Base-by-base conservation (phyloP, 2,113 vertebrate species). In the Hystrix brachyura region DNA sequence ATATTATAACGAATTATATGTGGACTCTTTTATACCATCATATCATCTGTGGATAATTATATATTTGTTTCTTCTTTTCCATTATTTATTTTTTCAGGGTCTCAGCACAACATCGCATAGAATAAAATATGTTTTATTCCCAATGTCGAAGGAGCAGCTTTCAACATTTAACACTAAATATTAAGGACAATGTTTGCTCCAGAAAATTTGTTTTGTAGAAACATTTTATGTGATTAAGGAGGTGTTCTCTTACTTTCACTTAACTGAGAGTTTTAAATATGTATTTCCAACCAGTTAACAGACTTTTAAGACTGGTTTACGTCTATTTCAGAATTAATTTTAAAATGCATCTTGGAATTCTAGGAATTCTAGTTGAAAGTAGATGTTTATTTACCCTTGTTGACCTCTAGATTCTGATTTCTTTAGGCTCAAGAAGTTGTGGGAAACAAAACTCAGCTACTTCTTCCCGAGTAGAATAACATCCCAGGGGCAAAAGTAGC, bases 301-400 rank as follows among this genome's bases (percentile, higher is more conserved):
- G 11, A 51, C 72, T 93, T 95, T 93, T 2, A 12, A 92, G 34
- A 93, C 10, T 84, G 3, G 12, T 51, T 96, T 69, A 84, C 87
- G 83, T 80, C 12, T 25, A 87, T 14, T 94, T 81, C 69, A 85
- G 27, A 57, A 1, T 64, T 78, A 80, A 81, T 64, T 19, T 81
- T 85, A 82, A 53, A 64, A 76, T 67, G 53, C 0, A 17, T 69
- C 57, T 78, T 48, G 23, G 51, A 78, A 78, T 51, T 89, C 34
- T 67, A 46, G 7, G 15, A 84, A n/a, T 76, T 46, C 53, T 59
- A 53, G 11, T 81, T 76, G n/a, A 87, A 57, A 65, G 29, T 55
- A 8, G 5, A n/a, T 83, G 5, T 79, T 85, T 69, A 59, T 34
- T 62, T 84, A 74, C 13, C 51, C 7, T 48, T 86, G 18, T 48